Evolutionary conservation across 2,113 vertebrate genomes (phyloP).

Genomic region (Psilopsiagon aurifrons): DNA sequence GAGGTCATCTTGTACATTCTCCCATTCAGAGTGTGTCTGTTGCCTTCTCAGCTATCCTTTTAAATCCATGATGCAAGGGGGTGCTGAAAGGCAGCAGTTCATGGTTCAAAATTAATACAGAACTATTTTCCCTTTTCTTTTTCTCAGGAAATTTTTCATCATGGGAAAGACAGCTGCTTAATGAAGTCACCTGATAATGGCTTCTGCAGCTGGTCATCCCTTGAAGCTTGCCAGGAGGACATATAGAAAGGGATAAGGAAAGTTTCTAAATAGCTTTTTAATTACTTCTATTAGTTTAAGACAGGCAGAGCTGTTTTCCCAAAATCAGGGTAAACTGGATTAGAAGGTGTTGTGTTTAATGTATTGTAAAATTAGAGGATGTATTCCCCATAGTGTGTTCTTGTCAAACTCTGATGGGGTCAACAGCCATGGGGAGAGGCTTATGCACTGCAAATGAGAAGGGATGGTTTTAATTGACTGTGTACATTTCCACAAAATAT

Average conservation of each 20-base stretch:
- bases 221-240: background rate
- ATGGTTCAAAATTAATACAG: background rate
- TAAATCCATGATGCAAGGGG: background rate
- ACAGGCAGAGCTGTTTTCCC: background rate
- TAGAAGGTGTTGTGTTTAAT: background rate
- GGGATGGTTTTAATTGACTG: background rate
- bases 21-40: background rate
- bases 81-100: background rate
- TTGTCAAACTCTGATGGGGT: background rate
- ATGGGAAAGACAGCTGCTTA: background rate
- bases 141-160: background rate
- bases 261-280: background rate
- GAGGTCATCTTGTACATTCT: background rate
- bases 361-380: conserved; percentile 11
- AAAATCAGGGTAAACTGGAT: background rate
- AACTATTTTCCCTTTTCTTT: background rate
- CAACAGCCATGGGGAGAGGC: background rate
- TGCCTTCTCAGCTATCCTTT: background rate
- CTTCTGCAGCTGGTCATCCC: background rate
- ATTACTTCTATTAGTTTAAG: background rate
- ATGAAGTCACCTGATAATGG: background rate
- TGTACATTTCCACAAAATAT: background rate
- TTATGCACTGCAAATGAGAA: background rate
- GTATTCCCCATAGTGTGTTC: background rate
- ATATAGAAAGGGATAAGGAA: background rate